phyloP scores from a whole-genome alignment of 2,888 invertebrate species.

The Chaitophorus viminalis region DNA sequence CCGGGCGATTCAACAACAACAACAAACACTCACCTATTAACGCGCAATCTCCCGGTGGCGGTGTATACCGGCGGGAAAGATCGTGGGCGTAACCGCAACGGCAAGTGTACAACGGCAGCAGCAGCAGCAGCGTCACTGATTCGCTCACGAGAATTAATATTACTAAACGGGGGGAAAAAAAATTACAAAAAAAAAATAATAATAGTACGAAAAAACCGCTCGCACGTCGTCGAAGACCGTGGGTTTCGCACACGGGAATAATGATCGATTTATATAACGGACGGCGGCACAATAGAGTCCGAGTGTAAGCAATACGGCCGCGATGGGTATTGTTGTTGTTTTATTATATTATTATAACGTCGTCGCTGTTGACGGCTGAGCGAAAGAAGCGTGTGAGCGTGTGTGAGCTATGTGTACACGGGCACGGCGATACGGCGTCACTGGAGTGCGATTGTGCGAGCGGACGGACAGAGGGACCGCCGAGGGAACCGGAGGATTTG shows the following conservation, averaged over 20 bases:
- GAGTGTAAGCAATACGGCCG: background rate
- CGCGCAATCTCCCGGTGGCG: constrained; percentile 7
- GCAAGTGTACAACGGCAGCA: too few relatives aligned
- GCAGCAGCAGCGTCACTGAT: too few relatives aligned
- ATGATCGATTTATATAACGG: too few relatives aligned
- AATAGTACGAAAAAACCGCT: background rate
- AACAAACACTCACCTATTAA: constrained; percentile 39
- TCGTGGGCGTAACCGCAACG: constrained; percentile 29
- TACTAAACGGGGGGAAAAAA: background rate
- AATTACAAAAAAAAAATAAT: background rate
- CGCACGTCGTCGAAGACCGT: background rate
- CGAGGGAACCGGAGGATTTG: constrained; percentile 24
- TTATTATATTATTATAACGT: too few relatives aligned
- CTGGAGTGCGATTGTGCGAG: constrained; percentile 17
- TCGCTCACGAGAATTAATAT: background rate
- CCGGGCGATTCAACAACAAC: background rate
- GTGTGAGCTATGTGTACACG: constrained; percentile 3
- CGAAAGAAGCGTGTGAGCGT: too few relatives aligned
- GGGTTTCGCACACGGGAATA: background rate
- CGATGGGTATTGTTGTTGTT: background rate
- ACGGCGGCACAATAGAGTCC: background rate
- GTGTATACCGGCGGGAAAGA: background rate
- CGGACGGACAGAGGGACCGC: constrained; percentile 10
- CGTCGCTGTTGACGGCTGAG: background rate
- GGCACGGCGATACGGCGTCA: constrained; percentile 26